A percentile compares a stretch with the other conserved stretches of the same genome.
phyloP scores from a whole-genome alignment of 2,113 vertebrate species.

The Phalacrocorax pelagicus region DNA sequence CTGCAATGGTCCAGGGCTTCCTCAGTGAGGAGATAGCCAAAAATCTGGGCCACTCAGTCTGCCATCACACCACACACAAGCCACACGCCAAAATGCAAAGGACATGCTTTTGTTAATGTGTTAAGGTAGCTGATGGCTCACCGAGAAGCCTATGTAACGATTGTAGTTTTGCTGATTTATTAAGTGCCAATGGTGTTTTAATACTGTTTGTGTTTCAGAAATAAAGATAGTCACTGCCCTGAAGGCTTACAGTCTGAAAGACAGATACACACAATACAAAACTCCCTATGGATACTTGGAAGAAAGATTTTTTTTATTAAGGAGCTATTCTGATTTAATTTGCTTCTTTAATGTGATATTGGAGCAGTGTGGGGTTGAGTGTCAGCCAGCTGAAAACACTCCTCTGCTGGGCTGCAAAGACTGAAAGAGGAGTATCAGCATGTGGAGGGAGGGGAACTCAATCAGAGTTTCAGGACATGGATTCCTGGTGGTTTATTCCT shows the following conservation, averaged over 20 bases:
- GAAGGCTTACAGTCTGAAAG: constrained; percentile 51
- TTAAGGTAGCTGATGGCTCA: background rate
- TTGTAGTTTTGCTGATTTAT: constrained; percentile 56
- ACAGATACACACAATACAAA: constrained; percentile 55
- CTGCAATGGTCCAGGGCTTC: background rate
- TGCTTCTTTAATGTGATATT: constrained; percentile 56
- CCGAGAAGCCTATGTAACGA: constrained; percentile 3
- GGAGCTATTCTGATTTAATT: constrained; percentile 67
- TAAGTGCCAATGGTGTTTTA: constrained; percentile 64
- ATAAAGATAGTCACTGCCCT: constrained; percentile 54
- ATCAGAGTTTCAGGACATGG: background rate
- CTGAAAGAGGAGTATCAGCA: background rate
- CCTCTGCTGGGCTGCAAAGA: background rate
- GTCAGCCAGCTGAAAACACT: constrained; percentile 25
- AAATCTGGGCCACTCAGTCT: accelerated
- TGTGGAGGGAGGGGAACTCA: background rate
- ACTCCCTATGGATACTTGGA: background rate
- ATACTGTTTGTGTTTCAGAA: constrained; percentile 60
- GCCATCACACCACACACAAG: accelerated
- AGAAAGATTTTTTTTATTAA: constrained; percentile 64
- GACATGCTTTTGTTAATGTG: background rate
- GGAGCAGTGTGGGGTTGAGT: background rate
- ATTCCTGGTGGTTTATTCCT: background rate
- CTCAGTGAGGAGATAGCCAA: background rate
- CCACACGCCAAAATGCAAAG: background rate